These are phyloP conservation scores for Riparia riparia DNA, from an alignment of 2,113 vertebrate genomes.

Conservation along the genomic window DNA sequence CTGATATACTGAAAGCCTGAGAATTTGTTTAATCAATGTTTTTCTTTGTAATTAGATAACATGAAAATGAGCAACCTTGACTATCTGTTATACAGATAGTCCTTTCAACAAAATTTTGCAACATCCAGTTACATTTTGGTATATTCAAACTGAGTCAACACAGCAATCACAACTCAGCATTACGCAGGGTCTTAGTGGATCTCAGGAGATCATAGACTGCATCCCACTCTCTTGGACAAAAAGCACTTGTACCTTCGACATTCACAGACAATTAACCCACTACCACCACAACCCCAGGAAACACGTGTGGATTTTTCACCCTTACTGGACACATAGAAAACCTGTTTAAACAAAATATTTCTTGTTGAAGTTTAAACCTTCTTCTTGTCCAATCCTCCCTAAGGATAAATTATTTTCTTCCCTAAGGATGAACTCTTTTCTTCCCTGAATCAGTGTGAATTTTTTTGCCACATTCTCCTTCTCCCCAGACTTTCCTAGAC, in stretches of 20 bases:
- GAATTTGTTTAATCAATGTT: background rate
- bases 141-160: background rate
- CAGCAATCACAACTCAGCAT: background rate
- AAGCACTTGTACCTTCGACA: background rate
- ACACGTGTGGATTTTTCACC: background rate
- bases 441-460: background rate
- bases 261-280: background rate
- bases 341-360: background rate
- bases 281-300: background rate
- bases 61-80: background rate
- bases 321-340: background rate
- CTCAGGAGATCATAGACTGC: background rate
- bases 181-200: background rate
- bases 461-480: background rate
- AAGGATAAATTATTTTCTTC: background rate
- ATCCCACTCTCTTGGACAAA: background rate
- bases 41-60: background rate
- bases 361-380: background rate
- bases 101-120: background rate
- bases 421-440: background rate
- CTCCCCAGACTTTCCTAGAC: background rate
- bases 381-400: background rate
- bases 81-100: background rate
- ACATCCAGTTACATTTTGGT: background rate
- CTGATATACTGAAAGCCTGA: background rate